Evolutionary conservation across 2,888 invertebrate species (phyloP).

Genomic region (Himalopsyche japonica): DNA sequence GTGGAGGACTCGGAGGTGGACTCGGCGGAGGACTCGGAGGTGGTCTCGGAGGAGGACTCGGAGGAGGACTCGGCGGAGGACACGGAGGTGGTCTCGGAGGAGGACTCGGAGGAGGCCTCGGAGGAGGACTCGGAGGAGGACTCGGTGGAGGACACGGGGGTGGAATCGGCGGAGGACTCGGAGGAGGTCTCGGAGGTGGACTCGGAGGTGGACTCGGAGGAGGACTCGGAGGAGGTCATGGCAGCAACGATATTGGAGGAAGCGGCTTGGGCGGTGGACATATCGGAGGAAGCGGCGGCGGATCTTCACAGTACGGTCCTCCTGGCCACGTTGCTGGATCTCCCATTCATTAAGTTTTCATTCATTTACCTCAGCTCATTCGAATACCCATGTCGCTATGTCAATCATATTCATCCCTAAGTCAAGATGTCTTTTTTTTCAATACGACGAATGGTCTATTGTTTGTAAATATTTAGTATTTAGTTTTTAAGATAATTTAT

Average conservation of each 20-base stretch:
- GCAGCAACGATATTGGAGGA: slow-evolving; percentile 48
- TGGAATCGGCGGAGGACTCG: slow-evolving; percentile 43
- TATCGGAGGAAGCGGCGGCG: slow-evolving; percentile 48
- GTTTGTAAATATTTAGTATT: slow-evolving; percentile 17
- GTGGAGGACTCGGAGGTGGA: slow-evolving; percentile 44
- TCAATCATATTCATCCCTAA: slow-evolving; percentile 1
- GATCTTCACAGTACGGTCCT: slow-evolving; percentile 59
- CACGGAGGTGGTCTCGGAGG: slow-evolving; percentile 46
- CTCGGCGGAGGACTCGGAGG: slow-evolving; percentile 44
- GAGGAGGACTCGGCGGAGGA: slow-evolving; percentile 38
- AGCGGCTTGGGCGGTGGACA: slow-evolving; percentile 49
- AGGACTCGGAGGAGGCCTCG: slow-evolving; percentile 43
- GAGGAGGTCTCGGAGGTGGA: slow-evolving; percentile 46
- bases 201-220: slow-evolving; percentile 45
- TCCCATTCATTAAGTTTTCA: slow-evolving; percentile 50
- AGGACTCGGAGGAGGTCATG: slow-evolving; percentile 45
- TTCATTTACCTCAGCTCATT: not conserved
- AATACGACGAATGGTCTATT: not conserved
- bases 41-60: slow-evolving; percentile 44
- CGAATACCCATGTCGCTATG: not conserved
- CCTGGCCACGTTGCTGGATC: slow-evolving; percentile 57
- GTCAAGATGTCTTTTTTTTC: not conserved
- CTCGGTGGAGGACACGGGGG: slow-evolving; percentile 44
- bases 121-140: slow-evolving; percentile 44
- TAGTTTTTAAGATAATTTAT: not conserved